phyloP scores from a whole-genome alignment of 2,113 vertebrate genomes.

The Gallinago media region DNA sequence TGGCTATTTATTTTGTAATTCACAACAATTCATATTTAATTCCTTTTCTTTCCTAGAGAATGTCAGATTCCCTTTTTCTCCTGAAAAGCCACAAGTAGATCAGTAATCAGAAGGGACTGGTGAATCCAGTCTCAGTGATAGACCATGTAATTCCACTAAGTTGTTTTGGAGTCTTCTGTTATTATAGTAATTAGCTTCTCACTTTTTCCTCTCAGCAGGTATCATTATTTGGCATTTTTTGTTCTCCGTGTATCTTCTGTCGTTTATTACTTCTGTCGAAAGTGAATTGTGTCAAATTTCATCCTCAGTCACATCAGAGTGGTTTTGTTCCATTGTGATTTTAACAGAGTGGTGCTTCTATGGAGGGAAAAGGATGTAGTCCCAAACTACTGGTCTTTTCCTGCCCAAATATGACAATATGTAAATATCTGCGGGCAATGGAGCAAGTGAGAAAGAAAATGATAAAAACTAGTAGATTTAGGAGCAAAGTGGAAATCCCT shows the following conservation, averaged over 20 bases:
- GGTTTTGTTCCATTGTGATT: neutral
- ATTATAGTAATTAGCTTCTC: neutral
- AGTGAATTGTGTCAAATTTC: neutral
- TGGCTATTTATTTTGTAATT: neutral
- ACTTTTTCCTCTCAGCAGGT: neutral
- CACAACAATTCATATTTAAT: neutral
- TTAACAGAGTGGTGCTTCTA: neutral
- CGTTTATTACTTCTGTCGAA: neutral
- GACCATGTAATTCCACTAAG: neutral
- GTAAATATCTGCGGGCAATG: neutral
- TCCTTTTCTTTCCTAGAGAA: neutral
- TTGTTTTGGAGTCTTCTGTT: neutral
- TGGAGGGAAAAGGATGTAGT: neutral
- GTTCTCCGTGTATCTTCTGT: neutral
- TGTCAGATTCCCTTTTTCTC: neutral
- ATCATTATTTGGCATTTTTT: neutral
- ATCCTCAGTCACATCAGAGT: neutral
- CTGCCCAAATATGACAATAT: neutral
- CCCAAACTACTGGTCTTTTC: neutral
- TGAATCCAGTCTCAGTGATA: neutral
- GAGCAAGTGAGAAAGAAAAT: neutral
- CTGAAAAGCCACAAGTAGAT: neutral
- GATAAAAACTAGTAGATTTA: neutral
- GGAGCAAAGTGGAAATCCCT: neutral
- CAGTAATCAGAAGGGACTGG: neutral